Percentiles rank a stretch among this genome's conserved stretches.
Conservation (phyloP, 2,888 invertebrate species). For the Drosophila pegasa region DNA sequence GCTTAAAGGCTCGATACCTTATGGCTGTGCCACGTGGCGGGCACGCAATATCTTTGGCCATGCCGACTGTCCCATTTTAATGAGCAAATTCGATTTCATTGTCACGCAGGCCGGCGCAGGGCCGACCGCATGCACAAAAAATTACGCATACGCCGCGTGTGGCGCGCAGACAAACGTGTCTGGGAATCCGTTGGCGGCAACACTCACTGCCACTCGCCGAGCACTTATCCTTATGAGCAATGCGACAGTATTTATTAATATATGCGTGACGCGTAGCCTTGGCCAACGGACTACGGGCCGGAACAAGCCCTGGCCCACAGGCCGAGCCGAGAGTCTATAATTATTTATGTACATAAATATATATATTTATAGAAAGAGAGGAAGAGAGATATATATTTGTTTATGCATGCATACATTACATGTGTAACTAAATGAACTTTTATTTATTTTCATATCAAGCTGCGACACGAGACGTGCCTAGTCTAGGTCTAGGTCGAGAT, state of each 20-base stretch:
- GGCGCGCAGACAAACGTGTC: slow-evolving; percentile 69
- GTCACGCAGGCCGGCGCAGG: slow-evolving; percentile 57
- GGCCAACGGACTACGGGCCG: slow-evolving; percentile 45
- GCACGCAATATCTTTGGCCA: slow-evolving; percentile 19
- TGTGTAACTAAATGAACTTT: slow-evolving; percentile 39
- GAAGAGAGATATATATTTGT: background rate
- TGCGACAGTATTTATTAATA: slow-evolving; percentile 67
- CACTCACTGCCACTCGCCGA: slow-evolving; percentile 31
- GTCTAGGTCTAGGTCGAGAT: too few species aligned
- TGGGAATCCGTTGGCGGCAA: slow-evolving; percentile 63
- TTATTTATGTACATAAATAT: slow-evolving; percentile 43
- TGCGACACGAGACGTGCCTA: slow-evolving; percentile 14
- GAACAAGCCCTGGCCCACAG: slow-evolving; percentile 4
- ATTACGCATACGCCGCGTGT: slow-evolving; percentile 69
- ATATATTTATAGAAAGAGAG: slow-evolving; percentile 1
- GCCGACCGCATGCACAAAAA: slow-evolving; percentile 41
- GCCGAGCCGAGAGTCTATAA: slow-evolving; percentile 42
- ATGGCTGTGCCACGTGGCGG: slow-evolving; percentile 28
- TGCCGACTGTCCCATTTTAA: slow-evolving; percentile 65
- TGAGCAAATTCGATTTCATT: slow-evolving; percentile 79
- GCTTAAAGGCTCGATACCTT: slow-evolving; percentile 49
- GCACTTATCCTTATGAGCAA: slow-evolving; percentile 33
- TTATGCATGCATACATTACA: slow-evolving; percentile 13
- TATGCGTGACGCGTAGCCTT: slow-evolving; percentile 70
- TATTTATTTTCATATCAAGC: slow-evolving; percentile 9